Base-by-base conservation (phyloP, 2,888 invertebrate genomes). In the Silvanus unidentatus region DNA sequence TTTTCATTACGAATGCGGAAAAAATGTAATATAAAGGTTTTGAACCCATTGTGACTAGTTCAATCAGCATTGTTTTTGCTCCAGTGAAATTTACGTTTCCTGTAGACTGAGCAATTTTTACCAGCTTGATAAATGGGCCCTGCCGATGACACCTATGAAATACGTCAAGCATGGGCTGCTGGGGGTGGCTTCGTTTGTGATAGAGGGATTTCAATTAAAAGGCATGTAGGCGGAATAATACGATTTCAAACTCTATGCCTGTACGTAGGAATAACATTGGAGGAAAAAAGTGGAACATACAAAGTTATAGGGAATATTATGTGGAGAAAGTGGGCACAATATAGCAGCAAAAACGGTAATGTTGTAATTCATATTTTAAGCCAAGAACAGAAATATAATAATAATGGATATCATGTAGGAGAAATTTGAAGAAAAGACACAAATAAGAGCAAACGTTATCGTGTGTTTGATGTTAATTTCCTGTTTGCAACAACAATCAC, bases 151-250 rank as follows among this genome's bases (percentile, higher is more conserved):
- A 70, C 68, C 68, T 68, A 68, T 70, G 70, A 71, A 71, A 71
- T 71, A 71, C 69, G 66, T 66, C 64, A 66, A 57, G 61, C 49
- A 57, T 63, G 59, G 51, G 42, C 44, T 42, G 38, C 43, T 14
- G 27, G 52, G 52, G 54, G 50, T 57, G 60, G 55, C 44, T 53
- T 22, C 42, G 43, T 49, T 48, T 58, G 47, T 58, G 55, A 59
- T 62, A 55, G 60, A 59, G 65, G 64, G 65, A 66, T 70, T 73
- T 73, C 73, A 73, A 73, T 73, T 73, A 73, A 72, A 72, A 73
- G 66, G 64, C 72, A 71, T 71, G 71, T 72, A 70, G 68, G 72
- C 68, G 73, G 73, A 73, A 73, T 73, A 73, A 73, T 72, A 59
- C 62, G 68, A 62, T 60, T 62, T 62, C 53, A 53, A 55, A 59